These are phyloP conservation scores for Incurvaria masculella DNA, from an alignment of 2,888 invertebrate species.

Conservation along the genomic window DNA sequence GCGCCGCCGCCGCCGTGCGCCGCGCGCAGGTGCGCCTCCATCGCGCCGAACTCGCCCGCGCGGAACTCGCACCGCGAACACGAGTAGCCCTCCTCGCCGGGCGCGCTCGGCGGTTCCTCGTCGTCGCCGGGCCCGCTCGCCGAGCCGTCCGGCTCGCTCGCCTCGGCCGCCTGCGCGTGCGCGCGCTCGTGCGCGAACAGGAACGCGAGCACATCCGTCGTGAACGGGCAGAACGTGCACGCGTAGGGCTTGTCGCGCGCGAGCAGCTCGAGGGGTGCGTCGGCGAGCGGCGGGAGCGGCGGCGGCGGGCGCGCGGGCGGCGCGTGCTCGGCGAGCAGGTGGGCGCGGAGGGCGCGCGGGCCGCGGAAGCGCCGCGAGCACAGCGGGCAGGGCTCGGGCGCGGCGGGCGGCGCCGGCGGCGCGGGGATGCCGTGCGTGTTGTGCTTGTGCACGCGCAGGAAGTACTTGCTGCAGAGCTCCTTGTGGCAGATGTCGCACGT, in stretches of 20 bases:
- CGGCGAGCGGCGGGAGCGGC: constrained; percentile 32
- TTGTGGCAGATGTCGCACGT: constrained; percentile 98
- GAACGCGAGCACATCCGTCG: constrained; percentile 85
- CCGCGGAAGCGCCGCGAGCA: constrained; percentile 87
- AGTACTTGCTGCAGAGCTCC: constrained; percentile 97
- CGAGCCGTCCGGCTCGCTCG: constrained; percentile 23
- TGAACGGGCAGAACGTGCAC: constrained; percentile 87
- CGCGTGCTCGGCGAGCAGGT: constrained; percentile 84
- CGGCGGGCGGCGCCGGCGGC: constrained; percentile 62
- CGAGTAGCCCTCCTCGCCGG: constrained; percentile 35
- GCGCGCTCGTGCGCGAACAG: constrained; percentile 90
- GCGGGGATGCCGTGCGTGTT: constrained; percentile 97
- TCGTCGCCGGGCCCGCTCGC: constrained; percentile 10
- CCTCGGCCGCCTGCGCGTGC: constrained; percentile 48
- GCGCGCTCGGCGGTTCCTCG: constrained; percentile 24
- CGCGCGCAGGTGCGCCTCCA: constrained; percentile 48
- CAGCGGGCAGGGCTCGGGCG: constrained; percentile 65
- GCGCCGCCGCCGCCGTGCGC: constrained; percentile 44
- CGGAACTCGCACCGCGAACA: constrained; percentile 50
- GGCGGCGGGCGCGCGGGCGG: constrained; percentile 46
- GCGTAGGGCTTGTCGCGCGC: constrained; percentile 72
- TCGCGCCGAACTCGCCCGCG: constrained; percentile 44
- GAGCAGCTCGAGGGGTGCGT: constrained; percentile 57
- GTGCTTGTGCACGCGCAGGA: constrained; percentile 94
- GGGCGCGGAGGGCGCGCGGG: constrained; percentile 84